A percentile compares a stretch with the other conserved stretches of the same genome.
phyloP scores from a whole-genome alignment of 2,888 invertebrate genomes.

The Koerneria pararmatus region DNA sequence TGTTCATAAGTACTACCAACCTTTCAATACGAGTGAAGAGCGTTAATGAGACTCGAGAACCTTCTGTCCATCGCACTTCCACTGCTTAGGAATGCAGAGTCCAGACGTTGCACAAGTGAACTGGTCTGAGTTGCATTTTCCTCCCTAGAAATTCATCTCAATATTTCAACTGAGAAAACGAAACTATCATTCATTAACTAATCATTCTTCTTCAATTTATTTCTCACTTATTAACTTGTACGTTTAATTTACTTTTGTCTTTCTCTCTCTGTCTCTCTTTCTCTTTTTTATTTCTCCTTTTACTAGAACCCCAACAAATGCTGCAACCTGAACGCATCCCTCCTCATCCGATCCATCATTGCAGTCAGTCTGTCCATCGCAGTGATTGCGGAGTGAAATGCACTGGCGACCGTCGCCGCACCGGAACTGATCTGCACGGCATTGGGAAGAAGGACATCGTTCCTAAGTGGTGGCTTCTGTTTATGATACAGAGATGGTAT shows the following conservation, averaged over 20 bases:
- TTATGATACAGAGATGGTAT: no score
- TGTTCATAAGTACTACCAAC: no score
- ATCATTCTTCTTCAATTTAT: no score
- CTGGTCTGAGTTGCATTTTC: slow-evolving; percentile 56
- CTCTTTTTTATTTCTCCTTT: neutral
- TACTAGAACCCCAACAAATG: neutral
- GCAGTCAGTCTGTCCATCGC: slow-evolving; percentile 88
- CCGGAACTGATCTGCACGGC: slow-evolving; percentile 53
- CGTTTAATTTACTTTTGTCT: neutral
- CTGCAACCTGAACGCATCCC: slow-evolving; percentile 59
- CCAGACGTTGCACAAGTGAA: slow-evolving; percentile 65
- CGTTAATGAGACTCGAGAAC: slow-evolving; percentile 14
- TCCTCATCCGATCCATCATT: slow-evolving; percentile 70
- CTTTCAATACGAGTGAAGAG: neutral
- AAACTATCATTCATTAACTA: neutral
- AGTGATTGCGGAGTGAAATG: slow-evolving; percentile 81
- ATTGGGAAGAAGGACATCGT: slow-evolving; percentile 68
- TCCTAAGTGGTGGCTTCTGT: no score
- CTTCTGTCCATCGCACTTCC: slow-evolving; percentile 90
- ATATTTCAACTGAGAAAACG: neutral
- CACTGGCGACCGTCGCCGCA: slow-evolving; percentile 86
- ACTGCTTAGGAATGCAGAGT: slow-evolving; percentile 87
- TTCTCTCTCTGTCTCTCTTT: no score
- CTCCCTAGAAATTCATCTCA: slow-evolving; percentile 25
- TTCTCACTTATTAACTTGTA: no score